Evolutionary conservation across 2,888 invertebrate genomes (phyloP), one percentile per base, ranked within the genome.

Genomic region (Emmelina monodactyla): DNA sequence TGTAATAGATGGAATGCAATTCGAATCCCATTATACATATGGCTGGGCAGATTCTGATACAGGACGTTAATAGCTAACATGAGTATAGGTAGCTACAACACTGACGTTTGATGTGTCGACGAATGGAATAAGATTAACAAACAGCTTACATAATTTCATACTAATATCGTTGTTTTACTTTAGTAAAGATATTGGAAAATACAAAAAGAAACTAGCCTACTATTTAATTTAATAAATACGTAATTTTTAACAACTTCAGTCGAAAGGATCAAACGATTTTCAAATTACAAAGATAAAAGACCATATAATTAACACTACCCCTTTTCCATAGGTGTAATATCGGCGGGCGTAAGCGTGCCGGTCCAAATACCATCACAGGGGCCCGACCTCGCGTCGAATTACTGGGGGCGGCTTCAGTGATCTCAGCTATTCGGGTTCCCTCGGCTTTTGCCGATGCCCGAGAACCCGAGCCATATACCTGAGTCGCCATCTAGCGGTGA

Each of bases 361-460:
- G 92, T 94, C 43, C 94, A 94, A 83, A 93, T 94, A 59, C 93
- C 93, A 34, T 92, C 91, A 52, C 91, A 91, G 69, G 86, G 86
- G 53, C 85, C 88, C 44, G 91, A 91, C 69, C 83, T 90, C 64
- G 83, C 90, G 49, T 80, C 85, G 32, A 92, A 91, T 82, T 94
- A 94, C 75, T 94, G 94, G 94, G 91, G 92, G 22, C 82, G 93
- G 71, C 87, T 94, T 73, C 93, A 91, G 88, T 91, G 95, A 94
- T 92, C 91, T 78, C 89, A 91, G 85, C 88, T 92, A 59, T 90
- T 91, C 84, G 90, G 90, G 85, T 89, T 91, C 83, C 87, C 89
- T 75, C 85, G 89, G 64, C 81, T 88, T 41, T 84, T 88, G 72
- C 84, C 71, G 62, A 73, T 85, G 83, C 80, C 82, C 44, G 85